Evolutionary conservation across 2,888 invertebrate genomes (phyloP), one percentile per base, ranked within the genome.

Genomic region (Labia minor): DNA sequence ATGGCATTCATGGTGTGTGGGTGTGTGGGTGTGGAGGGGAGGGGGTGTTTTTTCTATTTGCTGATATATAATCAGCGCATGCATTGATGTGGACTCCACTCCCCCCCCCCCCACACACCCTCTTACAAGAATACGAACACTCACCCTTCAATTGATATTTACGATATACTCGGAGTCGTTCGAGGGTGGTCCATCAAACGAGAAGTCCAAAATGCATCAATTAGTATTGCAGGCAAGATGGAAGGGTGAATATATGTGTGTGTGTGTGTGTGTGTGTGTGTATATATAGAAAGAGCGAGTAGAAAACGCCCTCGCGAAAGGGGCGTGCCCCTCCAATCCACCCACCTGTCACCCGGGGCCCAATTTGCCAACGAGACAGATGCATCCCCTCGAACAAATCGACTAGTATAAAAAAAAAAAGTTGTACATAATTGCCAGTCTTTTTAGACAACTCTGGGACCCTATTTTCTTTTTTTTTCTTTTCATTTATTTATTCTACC

Each of bases 1-100:
- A 49, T n/a, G 68, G 21, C 6, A 65, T 63, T 8, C 67, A 21
- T 19, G 65, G 20, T 26, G 64, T 61, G 11, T 63, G 37, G 3
- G 68, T 62, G 33, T 62, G 65, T 21, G 33, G 61, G 49, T 21
- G 65, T 18, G 63, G 64, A 19, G 49, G 64, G 37, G 11, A 61
- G 37, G 3, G 68, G 62, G 33, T 62, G 65, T 21, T 19, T 21
- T 33, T 37, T 37, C 26, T 26, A 26, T 26, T 26, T 26, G 26
- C 26, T 3, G 26, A 26, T 3, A n/a, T n/a, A 26, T 26, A 26
- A 26, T 26, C 26, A 26, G 26, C 8, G 26, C 26, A 6, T 26
- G 26, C 26, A 26, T 26, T 26, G 49, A 49, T 11, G 49, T 49
- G 14, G 49, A 49, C 2, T 2, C 49, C 2, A 3, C 49, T 16